Base-by-base conservation (phyloP, 2,113 vertebrate genomes). In the Peucedramus taeniatus region DNA sequence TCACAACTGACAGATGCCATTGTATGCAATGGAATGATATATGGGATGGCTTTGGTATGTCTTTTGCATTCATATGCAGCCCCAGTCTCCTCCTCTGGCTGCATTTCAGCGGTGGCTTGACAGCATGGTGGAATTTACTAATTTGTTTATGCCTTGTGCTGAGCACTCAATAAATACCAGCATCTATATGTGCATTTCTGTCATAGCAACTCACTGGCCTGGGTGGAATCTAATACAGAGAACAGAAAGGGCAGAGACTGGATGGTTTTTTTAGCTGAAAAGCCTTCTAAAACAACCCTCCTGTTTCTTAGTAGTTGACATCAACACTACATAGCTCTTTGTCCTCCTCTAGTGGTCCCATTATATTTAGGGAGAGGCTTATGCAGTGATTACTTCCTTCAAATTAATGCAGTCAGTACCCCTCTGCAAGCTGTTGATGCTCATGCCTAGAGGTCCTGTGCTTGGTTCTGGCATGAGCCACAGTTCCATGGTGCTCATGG, bases 101-200 rank as follows among this genome's bases (percentile, higher is more conserved):
- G 69, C 39, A 60, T 57, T 95, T 96, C 80, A 88, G 49, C 8
- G 50, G 71, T 90, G 90, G 77, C 78, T 93, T 92, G 72, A 97
- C 85, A 94, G 80, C 49, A 44, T 50, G 49, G 70, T 94, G 65
- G 87, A 84, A 87, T 94, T 96, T 81, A 94, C 70, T 92, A 61
- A 97, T 97, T 96, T 94, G 93, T 40, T 97, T 83, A 87, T 92
- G 74, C 83, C 88, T 95, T 89, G 64, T 90, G 81, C 89, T 96
- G 83, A 97, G 93, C 9, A 33, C 94, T 97, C 97, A 87, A 49
- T 88, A 97, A 97, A 97, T 83, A 96, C 82, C 95, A 85, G 84
- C 86, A 91, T 59, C 59, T 70, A 35, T 54, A 27, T 42, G 40
- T 79, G 71, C 37, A 60, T 90, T 68, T 91, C 86, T 93, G 42